A percentile compares a stretch with the other conserved stretches of the same genome.
These are phyloP conservation scores for Achroia grisella DNA, from an alignment of 1,140 invertebrate species.

Conservation along the genomic window DNA sequence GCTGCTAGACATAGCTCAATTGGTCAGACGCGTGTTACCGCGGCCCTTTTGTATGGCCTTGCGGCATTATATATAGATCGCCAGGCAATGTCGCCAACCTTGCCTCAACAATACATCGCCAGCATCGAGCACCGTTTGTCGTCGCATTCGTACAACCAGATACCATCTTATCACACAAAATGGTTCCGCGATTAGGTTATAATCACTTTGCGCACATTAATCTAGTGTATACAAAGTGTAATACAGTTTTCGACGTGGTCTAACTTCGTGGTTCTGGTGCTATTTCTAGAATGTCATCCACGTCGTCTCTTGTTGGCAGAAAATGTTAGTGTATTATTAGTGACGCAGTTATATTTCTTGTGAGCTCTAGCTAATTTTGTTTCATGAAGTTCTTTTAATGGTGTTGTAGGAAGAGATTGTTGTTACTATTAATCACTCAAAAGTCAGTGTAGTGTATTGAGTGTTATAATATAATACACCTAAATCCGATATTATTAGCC, in stretches of 20 bases:
- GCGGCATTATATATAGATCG: slow-evolving; percentile 52
- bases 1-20: slow-evolving; percentile 18
- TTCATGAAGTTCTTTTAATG: not conserved
- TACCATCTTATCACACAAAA: slow-evolving; percentile 65
- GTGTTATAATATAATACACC: too few relatives aligned
- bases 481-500: too few relatives aligned
- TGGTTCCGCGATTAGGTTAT: slow-evolving; percentile 54
- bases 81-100: slow-evolving; percentile 48
- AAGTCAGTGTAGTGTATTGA: too few relatives aligned
- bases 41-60: slow-evolving; percentile 54
- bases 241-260: slow-evolving; percentile 42
- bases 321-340: slow-evolving; percentile 52
- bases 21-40: slow-evolving; percentile 31
- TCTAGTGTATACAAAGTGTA: slow-evolving; percentile 50
- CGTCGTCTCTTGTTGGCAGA: slow-evolving; percentile 37
- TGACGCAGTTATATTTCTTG: slow-evolving; percentile 3
- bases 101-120: slow-evolving; percentile 20
- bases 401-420: too few relatives aligned
- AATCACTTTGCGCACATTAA: slow-evolving; percentile 46
- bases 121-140: too few relatives aligned
- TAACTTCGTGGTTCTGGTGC: slow-evolving; percentile 27
- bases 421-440: too few relatives aligned
- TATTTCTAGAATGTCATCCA: slow-evolving; percentile 59
- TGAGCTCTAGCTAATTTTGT: slow-evolving; percentile 3
- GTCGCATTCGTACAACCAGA: slow-evolving; percentile 31